A percentile compares a stretch with the other conserved stretches of the same genome.
phyloP scores from a whole-genome alignment of 2,888 invertebrate genomes.

The Athrips mouffetella region DNA sequence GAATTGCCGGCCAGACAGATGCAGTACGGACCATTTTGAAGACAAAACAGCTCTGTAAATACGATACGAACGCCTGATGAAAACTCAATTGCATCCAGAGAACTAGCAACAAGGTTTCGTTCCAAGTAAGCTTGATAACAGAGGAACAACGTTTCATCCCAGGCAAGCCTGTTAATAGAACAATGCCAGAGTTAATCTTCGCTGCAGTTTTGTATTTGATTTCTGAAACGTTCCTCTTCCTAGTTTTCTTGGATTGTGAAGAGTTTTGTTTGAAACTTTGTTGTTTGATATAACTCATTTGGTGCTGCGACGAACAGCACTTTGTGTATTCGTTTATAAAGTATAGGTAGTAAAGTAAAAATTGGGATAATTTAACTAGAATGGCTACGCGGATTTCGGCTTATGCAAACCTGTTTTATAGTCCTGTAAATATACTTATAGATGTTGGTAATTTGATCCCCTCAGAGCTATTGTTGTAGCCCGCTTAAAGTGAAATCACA shows the following conservation, averaged over 20 bases:
- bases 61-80: slow-evolving; percentile 37
- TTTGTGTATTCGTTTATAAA: no score
- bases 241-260: not conserved
- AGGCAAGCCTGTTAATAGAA: not conserved
- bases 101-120: slow-evolving; percentile 35
- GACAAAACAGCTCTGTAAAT: slow-evolving; percentile 60
- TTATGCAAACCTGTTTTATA: no score
- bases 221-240: not conserved
- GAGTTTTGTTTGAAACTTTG: not conserved
- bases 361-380: no score
- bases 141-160: slow-evolving; percentile 21
- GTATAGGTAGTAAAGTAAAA: no score
- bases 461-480: no score
- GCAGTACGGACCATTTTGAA: slow-evolving; percentile 55
- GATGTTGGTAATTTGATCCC: no score
- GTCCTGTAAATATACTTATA: no score
- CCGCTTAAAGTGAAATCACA: no score
- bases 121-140: not conserved
- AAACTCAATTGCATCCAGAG: slow-evolving; percentile 60
- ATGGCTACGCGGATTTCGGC: no score
- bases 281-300: slow-evolving; percentile 3
- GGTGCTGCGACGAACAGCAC: not conserved
- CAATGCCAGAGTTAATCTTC: not conserved
- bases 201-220: not conserved
- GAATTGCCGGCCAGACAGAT: slow-evolving; percentile 30